A percentile compares a stretch with the other conserved stretches of the same genome.
Conservation (phyloP, 2,113 vertebrate genomes). For the Toxotes chatareus region DNA sequence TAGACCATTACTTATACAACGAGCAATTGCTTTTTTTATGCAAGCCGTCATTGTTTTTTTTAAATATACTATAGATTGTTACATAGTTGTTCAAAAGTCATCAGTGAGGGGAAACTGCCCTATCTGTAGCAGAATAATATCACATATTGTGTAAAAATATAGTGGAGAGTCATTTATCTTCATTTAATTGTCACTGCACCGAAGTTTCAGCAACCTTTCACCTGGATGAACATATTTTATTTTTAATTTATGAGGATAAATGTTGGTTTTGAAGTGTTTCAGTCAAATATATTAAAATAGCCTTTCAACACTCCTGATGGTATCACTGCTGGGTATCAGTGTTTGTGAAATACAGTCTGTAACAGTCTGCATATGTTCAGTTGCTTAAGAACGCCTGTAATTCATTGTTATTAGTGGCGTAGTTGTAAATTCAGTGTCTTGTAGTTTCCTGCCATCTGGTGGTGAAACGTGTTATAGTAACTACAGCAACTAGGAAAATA, state of each 20-base stretch:
- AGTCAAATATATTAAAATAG: background rate
- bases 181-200: background rate
- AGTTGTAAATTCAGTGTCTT: background rate
- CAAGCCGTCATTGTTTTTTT: no score
- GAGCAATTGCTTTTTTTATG: background rate
- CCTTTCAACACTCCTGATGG: background rate
- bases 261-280: background rate
- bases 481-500: background rate
- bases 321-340: conserved; percentile 5
- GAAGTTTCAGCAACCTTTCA: background rate
- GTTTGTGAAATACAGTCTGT: conserved; percentile 10
- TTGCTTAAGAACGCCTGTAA: background rate
- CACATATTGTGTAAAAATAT: no score
- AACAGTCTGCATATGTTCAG: background rate
- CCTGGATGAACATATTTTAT: background rate
- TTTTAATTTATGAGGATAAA: background rate
- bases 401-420: background rate
- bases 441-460: conserved; percentile 66
- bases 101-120: no score
- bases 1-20: conserved; percentile 44
- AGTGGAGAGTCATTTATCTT: background rate
- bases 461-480: conserved; percentile 15
- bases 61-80: background rate
- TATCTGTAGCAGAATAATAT: no score
- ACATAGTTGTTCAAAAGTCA: no score